phyloP scores from a whole-genome alignment of 2,113 vertebrate species.

The Sterrhoptilus dennistouni region DNA sequence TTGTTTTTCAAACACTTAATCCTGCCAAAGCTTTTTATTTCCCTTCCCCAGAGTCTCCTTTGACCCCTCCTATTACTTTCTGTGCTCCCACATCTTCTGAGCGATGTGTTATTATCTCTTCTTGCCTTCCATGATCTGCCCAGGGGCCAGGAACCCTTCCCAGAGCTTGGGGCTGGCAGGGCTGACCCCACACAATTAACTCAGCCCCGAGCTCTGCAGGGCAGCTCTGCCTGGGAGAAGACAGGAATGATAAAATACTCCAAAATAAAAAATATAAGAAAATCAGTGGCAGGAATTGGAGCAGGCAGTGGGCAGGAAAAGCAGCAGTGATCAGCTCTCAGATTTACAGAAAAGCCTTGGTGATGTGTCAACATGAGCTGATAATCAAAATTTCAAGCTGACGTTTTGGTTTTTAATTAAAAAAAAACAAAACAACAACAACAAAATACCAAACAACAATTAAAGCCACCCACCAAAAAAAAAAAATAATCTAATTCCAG shows the following conservation, averaged over 20 bases:
- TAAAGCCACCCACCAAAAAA: neutral
- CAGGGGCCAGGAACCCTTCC: neutral
- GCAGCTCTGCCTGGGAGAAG: neutral
- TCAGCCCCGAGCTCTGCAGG: neutral
- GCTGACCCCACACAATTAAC: neutral
- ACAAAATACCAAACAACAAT: neutral
- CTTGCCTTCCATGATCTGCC: neutral
- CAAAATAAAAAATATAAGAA: neutral
- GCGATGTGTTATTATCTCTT: neutral
- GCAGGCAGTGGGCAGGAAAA: neutral
- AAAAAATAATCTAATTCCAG: too few relatives aligned
- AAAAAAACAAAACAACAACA: too few relatives aligned
- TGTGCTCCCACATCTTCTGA: neutral
- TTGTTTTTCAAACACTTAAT: neutral
- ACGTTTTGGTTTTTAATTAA: neutral
- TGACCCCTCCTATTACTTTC: neutral
- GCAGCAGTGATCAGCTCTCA: neutral
- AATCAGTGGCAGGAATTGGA: neutral
- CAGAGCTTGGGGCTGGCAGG: neutral
- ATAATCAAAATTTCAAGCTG: neutral
- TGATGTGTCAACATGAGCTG: fast-evolving
- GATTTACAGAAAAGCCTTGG: neutral
- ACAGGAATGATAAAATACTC: neutral
- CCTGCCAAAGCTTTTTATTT: conserved; percentile 26
- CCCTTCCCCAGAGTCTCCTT: neutral